Evolutionary conservation across 2,888 invertebrate genomes (phyloP), one percentile per base, ranked within the genome.

Genomic region (Cynaeus angustus): DNA sequence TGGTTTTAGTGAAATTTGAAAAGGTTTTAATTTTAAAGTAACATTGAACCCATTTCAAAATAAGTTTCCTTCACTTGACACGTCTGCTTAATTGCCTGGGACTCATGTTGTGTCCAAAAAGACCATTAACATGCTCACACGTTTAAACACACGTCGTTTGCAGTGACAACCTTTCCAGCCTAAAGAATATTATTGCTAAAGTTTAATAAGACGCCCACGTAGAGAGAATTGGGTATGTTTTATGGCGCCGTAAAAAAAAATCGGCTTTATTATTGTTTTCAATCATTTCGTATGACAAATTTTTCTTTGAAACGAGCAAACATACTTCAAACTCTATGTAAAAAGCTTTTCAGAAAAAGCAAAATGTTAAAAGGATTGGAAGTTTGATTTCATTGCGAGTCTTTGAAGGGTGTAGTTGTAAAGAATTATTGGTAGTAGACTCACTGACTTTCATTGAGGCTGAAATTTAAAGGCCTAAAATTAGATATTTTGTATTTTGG

Each of bases 51-150:
- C 56, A n/a, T 56, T 56, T 56, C 56, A 56, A 56, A 56, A 53
- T 14, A 53, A 56, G 41, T 56, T 56, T 56, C 26, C 9, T 43
- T 56, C n/a, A 55, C 38, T 55, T 55, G 56, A 56, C 56, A 56
- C 12, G 41, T 43, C 41, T 7, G 9, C 33, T 8, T 41, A 56
- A 56, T 56, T 56, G 56, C 56, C 13, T 41, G 14, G 6, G 8
- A 37, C 41, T 26, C 26, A 56, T 12, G 21, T 56, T 56, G 4
- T 13, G 26, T 12, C 26, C 56, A 21, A 10, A 56, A 56, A 43
- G 16, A 56, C 56, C 43, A 56, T 53, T 53, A 53, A 37, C 53
- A 53, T 16, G 37, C 33, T 37, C 53, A 37, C 53, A 53, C 53
- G 53, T 33, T 37, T 26, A 10, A 10, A 26, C 48, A 46, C 21